A percentile compares a stretch with the other conserved stretches of the same genome.
These are phyloP conservation scores for Caenorhabditis macrosperma DNA, from an alignment of 2,888 invertebrate species.

Conservation along the genomic window DNA sequence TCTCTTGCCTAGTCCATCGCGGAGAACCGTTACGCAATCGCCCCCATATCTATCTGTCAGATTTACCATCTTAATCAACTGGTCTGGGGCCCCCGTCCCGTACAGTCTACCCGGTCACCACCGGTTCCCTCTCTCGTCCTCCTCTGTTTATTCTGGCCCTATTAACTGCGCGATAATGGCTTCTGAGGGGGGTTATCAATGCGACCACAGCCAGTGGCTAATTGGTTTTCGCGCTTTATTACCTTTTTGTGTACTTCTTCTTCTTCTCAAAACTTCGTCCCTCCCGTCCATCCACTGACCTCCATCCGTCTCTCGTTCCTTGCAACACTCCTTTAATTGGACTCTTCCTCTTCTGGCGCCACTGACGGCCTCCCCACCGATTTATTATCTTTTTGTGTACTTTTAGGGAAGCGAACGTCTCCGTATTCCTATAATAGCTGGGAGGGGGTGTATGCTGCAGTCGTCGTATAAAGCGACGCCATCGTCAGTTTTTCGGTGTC, in stretches of 20 bases:
- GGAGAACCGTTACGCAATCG: constrained; percentile 49
- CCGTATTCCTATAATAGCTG: constrained; percentile 49
- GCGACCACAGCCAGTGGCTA: constrained; percentile 19
- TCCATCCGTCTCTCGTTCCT: constrained; percentile 14
- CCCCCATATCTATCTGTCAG: constrained; percentile 29
- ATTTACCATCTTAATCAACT: constrained; percentile 41
- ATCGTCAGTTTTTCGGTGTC: constrained; percentile 33
- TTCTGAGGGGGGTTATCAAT: constrained; percentile 47
- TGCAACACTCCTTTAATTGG: constrained; percentile 51
- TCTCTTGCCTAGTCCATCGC: constrained; percentile 17
- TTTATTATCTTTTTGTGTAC: constrained; percentile 59
- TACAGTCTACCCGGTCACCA: not conserved
- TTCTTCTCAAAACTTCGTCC: constrained; percentile 22
- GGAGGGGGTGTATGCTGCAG: constrained; percentile 13
- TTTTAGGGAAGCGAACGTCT: constrained; percentile 34
- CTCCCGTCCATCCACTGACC: constrained; percentile 4
- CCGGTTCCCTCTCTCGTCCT: constrained; percentile 1
- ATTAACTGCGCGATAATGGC: constrained; percentile 57
- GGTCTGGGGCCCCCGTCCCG: constrained; percentile 4
- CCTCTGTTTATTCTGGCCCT: constrained; percentile 39
- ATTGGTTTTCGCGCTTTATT: constrained; percentile 44
- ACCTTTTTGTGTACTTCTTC: constrained; percentile 33
- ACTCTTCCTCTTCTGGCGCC: constrained; percentile 33
- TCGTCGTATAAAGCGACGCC: constrained; percentile 50
- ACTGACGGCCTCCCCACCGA: constrained; percentile 33